A percentile compares a stretch with the other conserved stretches of the same genome.
Evolutionary conservation across 2,888 invertebrate species (phyloP).

Genomic region (Polylopha cassiicola): DNA sequence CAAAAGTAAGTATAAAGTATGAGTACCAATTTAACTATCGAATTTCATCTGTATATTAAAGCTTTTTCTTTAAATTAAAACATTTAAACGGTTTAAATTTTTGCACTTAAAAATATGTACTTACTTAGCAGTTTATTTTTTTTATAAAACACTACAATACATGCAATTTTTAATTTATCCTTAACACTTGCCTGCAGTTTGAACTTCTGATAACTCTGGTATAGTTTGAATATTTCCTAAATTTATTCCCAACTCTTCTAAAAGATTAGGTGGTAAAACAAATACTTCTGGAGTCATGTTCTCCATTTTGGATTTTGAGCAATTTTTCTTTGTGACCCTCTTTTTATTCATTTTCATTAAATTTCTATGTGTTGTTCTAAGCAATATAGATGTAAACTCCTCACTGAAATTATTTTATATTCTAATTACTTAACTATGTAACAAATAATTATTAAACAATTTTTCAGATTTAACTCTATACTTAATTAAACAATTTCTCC

Average conservation of each 20-base stretch:
- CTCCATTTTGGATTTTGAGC: slow-evolving; percentile 19
- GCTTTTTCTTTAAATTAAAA: no score
- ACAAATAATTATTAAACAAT: no score
- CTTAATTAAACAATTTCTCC: no score
- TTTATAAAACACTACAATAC: background rate
- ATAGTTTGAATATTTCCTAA: slow-evolving; percentile 36
- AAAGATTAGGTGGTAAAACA: slow-evolving; percentile 62
- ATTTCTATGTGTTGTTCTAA: no score
- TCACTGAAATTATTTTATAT: slow-evolving; percentile 3
- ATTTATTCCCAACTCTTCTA: slow-evolving; percentile 65
- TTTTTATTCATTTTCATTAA: slow-evolving; percentile 19
- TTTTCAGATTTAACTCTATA: no score
- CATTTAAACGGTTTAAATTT: no score
- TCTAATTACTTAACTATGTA: no score
- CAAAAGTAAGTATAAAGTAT: no score
- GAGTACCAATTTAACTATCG: no score
- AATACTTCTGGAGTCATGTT: slow-evolving; percentile 46
- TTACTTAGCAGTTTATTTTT: background rate
- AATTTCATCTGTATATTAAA: no score
- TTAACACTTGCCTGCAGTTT: slow-evolving; percentile 16
- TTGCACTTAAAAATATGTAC: no score
- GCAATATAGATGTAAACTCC: slow-evolving; percentile 1
- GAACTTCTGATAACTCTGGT: slow-evolving; percentile 22
- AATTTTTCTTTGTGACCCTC: slow-evolving; percentile 22
- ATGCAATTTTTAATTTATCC: background rate